A percentile compares a stretch with the other conserved stretches of the same genome.
phyloP scores from a whole-genome alignment of 2,888 invertebrate species.

The Steinernema carpocapsae region DNA sequence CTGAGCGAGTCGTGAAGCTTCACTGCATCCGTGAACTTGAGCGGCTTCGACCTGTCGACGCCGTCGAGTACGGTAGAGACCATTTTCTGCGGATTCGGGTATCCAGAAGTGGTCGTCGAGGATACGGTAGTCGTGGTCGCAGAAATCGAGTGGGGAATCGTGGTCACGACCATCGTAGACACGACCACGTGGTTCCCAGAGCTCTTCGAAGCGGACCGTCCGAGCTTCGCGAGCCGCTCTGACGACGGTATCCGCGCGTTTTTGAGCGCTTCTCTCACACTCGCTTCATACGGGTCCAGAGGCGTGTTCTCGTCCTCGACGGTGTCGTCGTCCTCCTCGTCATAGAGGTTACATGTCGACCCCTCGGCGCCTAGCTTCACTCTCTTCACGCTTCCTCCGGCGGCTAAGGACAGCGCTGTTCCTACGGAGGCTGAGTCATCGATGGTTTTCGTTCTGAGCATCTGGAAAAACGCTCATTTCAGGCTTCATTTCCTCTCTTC shows the following conservation, averaged over 20 bases:
- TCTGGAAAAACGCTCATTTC: conserved; percentile 42
- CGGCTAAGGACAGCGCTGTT: conserved; percentile 53
- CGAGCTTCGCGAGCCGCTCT: background rate
- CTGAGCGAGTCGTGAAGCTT: conserved; percentile 49
- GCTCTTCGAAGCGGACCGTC: conserved; percentile 10
- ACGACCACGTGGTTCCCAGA: conserved; percentile 13
- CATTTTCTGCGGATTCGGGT: conserved; percentile 11
- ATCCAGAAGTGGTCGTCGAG: background rate
- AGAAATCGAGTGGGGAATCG: conserved; percentile 1
- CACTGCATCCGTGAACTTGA: conserved; percentile 57
- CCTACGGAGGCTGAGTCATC: conserved; percentile 55
- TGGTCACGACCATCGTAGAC: no score
- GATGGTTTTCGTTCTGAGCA: conserved; percentile 48
- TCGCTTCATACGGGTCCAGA: conserved; percentile 50
- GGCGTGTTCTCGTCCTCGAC: conserved; percentile 46
- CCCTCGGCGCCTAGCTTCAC: conserved; percentile 40
- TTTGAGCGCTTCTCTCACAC: conserved; percentile 52
- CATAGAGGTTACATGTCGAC: conserved; percentile 46
- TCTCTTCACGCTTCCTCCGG: conserved; percentile 35
- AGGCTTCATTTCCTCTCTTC: background rate
- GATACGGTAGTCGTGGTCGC: conserved; percentile 3
- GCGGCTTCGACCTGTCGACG: conserved; percentile 45
- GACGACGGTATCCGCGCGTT: conserved; percentile 28
- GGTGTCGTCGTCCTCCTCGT: conserved; percentile 42
- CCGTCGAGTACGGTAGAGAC: conserved; percentile 44